Conservation (phyloP, 2,797 vertebrate genomes). For the Poecilia wingei region DNA sequence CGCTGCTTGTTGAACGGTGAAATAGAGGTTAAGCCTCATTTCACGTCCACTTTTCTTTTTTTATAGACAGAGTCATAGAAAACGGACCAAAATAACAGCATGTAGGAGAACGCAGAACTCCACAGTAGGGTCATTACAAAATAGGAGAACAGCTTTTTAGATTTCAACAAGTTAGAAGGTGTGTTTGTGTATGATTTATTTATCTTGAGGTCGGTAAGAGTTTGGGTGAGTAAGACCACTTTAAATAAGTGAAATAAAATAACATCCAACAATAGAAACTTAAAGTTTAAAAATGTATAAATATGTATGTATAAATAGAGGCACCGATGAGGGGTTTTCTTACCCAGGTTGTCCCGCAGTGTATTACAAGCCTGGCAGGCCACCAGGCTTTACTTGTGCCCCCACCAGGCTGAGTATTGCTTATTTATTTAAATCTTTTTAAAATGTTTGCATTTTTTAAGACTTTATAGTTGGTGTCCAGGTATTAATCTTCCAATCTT, state of each 20-base stretch:
- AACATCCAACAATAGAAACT: neutral
- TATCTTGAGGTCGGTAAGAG: neutral
- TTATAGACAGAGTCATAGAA: slow-evolving; percentile 20
- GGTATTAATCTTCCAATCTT: too few species aligned
- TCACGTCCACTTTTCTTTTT: slow-evolving; percentile 32
- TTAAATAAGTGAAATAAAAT: neutral
- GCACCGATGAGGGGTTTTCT: neutral
- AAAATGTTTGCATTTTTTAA: too few species aligned
- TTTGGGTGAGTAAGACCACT: neutral
- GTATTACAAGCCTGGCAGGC: too few species aligned
- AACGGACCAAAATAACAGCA: slow-evolving; percentile 37
- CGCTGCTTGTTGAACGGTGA: slow-evolving; percentile 25
- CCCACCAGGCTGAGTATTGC: too few species aligned
- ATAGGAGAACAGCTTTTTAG: neutral
- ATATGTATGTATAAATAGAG: neutral
- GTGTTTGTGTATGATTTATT: neutral
- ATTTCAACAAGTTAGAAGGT: neutral
- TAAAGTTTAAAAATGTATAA: neutral
- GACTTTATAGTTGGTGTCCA: too few species aligned
- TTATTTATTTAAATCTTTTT: too few species aligned
- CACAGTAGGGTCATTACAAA: neutral
- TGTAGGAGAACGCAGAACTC: slow-evolving; percentile 16
- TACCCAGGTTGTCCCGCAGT: neutral
- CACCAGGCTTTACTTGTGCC: too few species aligned
- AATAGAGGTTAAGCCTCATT: slow-evolving; percentile 57